Base-by-base conservation (phyloP, 2,113 vertebrate genomes). In the Pseudonaja textilis region DNA sequence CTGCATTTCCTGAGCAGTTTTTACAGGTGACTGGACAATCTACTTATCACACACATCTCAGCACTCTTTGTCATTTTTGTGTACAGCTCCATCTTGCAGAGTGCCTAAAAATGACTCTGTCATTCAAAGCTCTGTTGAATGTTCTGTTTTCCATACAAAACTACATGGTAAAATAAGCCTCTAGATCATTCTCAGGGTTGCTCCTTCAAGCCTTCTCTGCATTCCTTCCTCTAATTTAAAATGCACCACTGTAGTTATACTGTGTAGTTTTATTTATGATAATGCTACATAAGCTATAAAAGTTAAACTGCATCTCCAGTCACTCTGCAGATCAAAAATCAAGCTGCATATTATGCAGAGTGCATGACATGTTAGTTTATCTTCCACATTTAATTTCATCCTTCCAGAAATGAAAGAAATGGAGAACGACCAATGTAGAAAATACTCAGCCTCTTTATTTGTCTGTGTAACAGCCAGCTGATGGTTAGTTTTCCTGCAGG, bases 151-250 rank as follows among this genome's bases (percentile, higher is more conserved):
- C 42, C 2, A 23, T 12, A 50, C n/a, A 86, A 85, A 90, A 12
- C 22, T 2, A 54, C 12, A n/a, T 39, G 64, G 29, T n/a, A 64
- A 61, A 86, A 64, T 90, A 88, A 90, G 42, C 1, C n/a, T 9
- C 85, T 93, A 90, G 69, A 90, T 93, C 88, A 90, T 89, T 86
- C 14, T 29, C 52, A 20, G 55, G 14, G 23, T 59, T 52, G 69
- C 22, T 47, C 88, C 54, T 85, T 59, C 42, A 89, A 39, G 26
- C 54, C 47, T 39, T 52, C 20, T 18, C 55, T 50, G 12, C 34
- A 42, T 88, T 69, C n/a, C 64, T 59, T 88, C 59, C 22, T 92
- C 69, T 92, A 88, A 92, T 88, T 92, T 88, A 88, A 55, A 55
- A 42, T 86, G 26, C 22, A 92, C 56, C 87, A 55, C 34, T n/a